phyloP scores from a whole-genome alignment of 2,888 invertebrate genomes.

The Pristionchus entomophagus region DNA sequence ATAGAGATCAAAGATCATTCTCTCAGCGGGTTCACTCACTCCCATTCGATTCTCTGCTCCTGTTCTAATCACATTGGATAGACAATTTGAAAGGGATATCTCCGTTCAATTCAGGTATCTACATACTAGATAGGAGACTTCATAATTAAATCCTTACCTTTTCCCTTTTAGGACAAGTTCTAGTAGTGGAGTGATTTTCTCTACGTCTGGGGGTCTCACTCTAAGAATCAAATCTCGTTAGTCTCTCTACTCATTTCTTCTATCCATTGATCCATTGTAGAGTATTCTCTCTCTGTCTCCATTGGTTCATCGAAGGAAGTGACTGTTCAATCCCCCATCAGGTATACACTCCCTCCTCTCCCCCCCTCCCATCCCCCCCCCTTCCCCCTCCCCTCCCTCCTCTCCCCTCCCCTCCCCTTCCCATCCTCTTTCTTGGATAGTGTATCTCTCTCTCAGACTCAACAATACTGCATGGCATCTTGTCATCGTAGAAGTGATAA shows the following conservation, averaged over 20 bases:
- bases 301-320: not conserved
- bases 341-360: not conserved
- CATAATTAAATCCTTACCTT: not conserved
- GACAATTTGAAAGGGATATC: not conserved
- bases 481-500: slow-evolving; percentile 62
- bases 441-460: slow-evolving; percentile 56
- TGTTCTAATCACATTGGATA: not conserved
- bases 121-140: not conserved
- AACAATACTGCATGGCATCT: slow-evolving; percentile 72
- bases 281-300: slow-evolving; percentile 19
- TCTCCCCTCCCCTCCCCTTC: no score
- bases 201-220: not conserved
- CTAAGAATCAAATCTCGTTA: slow-evolving; percentile 18
- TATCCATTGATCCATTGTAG: not conserved
- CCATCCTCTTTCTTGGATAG: no score
- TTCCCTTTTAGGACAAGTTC: slow-evolving; percentile 8
- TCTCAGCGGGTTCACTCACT: not conserved
- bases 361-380: no score
- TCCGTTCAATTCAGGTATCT: slow-evolving; percentile 41
- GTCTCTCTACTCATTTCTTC: not conserved
- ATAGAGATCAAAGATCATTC: not conserved
- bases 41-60: slow-evolving; percentile 44
- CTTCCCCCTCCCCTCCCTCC: not conserved
- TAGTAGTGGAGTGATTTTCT: not conserved
- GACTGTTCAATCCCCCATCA: not conserved